Evolutionary conservation across 2,888 invertebrate species (phyloP).

Genomic region (Teleogryllus oceanicus): DNA sequence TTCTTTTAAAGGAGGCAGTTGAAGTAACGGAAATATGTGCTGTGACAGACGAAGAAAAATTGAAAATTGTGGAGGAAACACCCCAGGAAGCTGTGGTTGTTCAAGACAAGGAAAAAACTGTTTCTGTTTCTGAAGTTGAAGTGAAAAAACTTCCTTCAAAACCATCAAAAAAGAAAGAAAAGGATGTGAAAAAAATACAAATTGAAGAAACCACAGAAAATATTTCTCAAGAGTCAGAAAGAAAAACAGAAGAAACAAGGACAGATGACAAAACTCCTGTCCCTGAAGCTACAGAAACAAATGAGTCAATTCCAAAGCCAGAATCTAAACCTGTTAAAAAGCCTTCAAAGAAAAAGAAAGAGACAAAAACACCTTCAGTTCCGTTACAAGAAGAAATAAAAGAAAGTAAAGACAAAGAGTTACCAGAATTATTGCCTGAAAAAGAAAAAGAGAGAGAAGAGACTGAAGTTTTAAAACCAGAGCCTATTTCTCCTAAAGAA

Average conservation of each 20-base stretch:
- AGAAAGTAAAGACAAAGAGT: slow-evolving; percentile 31
- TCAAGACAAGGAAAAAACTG: slow-evolving; percentile 11
- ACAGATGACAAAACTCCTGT: slow-evolving; percentile 27
- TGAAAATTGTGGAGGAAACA: not conserved
- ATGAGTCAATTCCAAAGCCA: slow-evolving; percentile 43
- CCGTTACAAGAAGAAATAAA: slow-evolving; percentile 35
- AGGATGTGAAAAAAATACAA: no score
- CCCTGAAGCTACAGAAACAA: slow-evolving; percentile 30
- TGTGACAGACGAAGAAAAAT: not conserved
- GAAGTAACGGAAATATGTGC: not conserved
- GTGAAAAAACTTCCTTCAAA: slow-evolving; percentile 3
- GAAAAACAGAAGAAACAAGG: not conserved
- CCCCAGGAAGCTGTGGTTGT: not conserved
- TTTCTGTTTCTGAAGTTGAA: not conserved
- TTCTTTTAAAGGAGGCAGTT: not conserved
- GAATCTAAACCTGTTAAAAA: slow-evolving; percentile 40
- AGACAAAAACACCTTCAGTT: slow-evolving; percentile 35
- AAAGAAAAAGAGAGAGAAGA: not conserved
- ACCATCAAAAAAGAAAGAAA: slow-evolving; percentile 4
- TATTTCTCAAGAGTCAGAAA: slow-evolving; percentile 1
- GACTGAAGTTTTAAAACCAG: slow-evolving; percentile 41
- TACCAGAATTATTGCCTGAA: not conserved
- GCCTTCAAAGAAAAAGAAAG: slow-evolving; percentile 37
- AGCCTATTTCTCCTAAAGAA: not conserved
- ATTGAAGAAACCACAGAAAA: no score